phyloP scores from a whole-genome alignment of 2,113 vertebrate genomes.

The Mellivora capensis region DNA sequence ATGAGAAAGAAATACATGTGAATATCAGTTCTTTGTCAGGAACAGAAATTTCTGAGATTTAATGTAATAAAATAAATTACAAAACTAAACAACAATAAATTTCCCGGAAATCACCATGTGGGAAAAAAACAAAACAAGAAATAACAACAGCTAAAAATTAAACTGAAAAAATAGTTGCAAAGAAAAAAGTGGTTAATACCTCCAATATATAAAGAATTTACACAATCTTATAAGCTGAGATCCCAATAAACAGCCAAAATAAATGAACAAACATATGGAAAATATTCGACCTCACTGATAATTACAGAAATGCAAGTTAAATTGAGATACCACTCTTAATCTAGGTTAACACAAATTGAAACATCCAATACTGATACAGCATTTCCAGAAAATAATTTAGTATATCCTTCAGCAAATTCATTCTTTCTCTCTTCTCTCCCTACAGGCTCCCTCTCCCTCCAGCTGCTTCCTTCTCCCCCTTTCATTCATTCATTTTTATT shows the following conservation, averaged over 20 bases:
- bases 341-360: conserved; percentile 35
- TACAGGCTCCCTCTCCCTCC: background rate
- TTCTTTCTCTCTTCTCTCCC: background rate
- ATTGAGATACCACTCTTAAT: background rate
- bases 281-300: conserved; percentile 19
- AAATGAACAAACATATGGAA: background rate
- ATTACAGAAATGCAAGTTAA: conserved; percentile 12
- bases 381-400: conserved; percentile 34
- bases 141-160: background rate
- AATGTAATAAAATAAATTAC: background rate
- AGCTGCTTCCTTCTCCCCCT: background rate
- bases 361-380: background rate
- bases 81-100: conserved; percentile 39
- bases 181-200: background rate
- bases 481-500: conserved; percentile 43
- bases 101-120: background rate
- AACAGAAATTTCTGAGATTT: conserved; percentile 34
- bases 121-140: background rate
- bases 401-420: background rate
- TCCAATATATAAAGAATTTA: background rate
- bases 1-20: background rate
- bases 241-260: background rate
- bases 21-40: conserved; percentile 21
- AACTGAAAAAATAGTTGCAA: conserved; percentile 3
- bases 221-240: background rate